phyloP scores from a whole-genome alignment of 2,113 vertebrate genomes.

The Thymallus thymallus region DNA sequence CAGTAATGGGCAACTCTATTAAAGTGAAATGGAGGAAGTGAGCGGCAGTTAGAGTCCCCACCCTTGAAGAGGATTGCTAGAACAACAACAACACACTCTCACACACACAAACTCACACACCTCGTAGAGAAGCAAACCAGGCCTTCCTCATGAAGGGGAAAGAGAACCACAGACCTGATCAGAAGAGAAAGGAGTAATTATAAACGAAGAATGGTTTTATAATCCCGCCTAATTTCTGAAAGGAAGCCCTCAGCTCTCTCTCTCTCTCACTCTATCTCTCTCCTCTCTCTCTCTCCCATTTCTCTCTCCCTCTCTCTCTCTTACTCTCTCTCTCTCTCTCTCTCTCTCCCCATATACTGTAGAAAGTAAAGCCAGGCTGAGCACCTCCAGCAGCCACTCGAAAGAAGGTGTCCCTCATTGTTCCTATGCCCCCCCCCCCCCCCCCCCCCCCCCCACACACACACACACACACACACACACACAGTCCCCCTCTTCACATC shows the following conservation, averaged over 20 bases:
- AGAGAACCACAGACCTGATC: no score
- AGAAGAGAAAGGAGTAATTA: conserved; percentile 60
- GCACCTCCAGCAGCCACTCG: conserved; percentile 37
- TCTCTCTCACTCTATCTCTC: conserved; percentile 16
- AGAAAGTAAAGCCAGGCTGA: conserved; percentile 58
- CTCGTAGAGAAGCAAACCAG: conserved; percentile 13
- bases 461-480: conserved; percentile 22
- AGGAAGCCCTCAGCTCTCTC: conserved; percentile 41
- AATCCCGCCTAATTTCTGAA: conserved; percentile 53
- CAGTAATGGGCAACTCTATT: neutral
- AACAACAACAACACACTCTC: neutral
- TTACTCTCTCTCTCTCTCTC: conserved; percentile 15
- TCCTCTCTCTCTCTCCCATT: conserved; percentile 17
- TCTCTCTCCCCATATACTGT: conserved; percentile 37
- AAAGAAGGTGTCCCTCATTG: conserved; percentile 61
- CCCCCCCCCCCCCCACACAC: neutral
- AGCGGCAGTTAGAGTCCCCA: no score
- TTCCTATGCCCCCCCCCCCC: conserved; percentile 12
- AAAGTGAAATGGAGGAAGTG: neutral
- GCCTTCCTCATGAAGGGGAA: no score
- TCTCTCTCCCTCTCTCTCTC: conserved; percentile 1
- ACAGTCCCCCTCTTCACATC: conserved; percentile 31
- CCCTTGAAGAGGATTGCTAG: neutral
- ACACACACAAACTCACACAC: neutral
- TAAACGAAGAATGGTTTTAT: conserved; percentile 52